Base-by-base conservation (phyloP, 1,140 invertebrate genomes). In the Charaxes varanes region DNA sequence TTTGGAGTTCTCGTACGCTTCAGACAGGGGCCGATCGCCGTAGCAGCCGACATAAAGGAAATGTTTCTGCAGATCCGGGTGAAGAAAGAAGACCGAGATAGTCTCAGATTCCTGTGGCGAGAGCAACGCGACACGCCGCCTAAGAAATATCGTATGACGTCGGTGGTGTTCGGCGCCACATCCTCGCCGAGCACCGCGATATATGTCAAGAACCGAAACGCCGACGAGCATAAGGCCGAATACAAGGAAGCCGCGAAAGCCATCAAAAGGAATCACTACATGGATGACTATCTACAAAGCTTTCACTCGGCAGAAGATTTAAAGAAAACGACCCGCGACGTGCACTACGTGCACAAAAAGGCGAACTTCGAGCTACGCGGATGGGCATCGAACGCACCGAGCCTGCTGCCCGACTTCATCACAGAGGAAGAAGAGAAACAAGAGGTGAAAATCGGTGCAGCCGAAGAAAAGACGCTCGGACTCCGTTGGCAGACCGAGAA, bases 221-320 rank as follows among this genome's bases (percentile, higher is more conserved):
- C 71, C 4, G 8, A 24, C 6, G 45, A 62, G 3, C 55, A 49
- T 30, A 6, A 13, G 4, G 8, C 42, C 3, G 4, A 35, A n/a
- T 49, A 43, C 22, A 66, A 66, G 0, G 19, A 36, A 10, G 65
- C 35, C 11, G 35, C 13, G 2, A 2, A 11, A 37, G 35, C 35
- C 3, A 27, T 37, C 7, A 15, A 37, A n/a, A 17, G 8, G n/a
- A 37, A 27, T 21, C 62, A 61, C 26, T 78, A 73, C 23, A 70
- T 72, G 51, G 68, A 74, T 16, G 68, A 78, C 34, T 78, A 60
- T 26, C 27, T 74, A 0, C 52, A 62, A 11, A 57, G 58, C 17
- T 38, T 41, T 3, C 0, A 3, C 4, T 10, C 23, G 1, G 5
- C 1, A 8, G 15, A 28, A 19, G n/a, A 26, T 2, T 3, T 6